A percentile compares a stretch with the other conserved stretches of the same genome.
phyloP scores from a whole-genome alignment of 2,888 invertebrate genomes.

The Polydrusus pterygomalis region DNA sequence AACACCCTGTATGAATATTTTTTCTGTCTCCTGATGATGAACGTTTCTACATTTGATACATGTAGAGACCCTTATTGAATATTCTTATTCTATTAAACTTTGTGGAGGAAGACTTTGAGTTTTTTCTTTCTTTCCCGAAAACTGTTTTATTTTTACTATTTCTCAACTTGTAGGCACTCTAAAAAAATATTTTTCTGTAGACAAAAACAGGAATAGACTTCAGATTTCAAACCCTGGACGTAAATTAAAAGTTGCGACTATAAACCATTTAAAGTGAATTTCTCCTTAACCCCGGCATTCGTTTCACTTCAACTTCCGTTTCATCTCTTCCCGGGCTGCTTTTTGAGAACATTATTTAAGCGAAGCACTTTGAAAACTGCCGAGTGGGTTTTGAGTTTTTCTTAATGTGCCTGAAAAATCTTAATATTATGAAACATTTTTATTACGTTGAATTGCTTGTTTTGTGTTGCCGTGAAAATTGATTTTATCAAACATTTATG shows the following conservation, averaged over 20 bases:
- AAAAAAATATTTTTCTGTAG: too few relatives aligned
- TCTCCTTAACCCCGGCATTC: slow-evolving; percentile 22
- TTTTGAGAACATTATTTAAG: slow-evolving; percentile 29
- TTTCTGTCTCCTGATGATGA: too few relatives aligned
- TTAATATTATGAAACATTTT: slow-evolving; percentile 12
- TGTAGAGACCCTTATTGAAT: too few relatives aligned
- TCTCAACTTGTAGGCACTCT: too few relatives aligned
- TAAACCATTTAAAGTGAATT: slow-evolving; percentile 22
- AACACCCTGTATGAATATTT: too few relatives aligned
- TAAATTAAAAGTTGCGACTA: slow-evolving; percentile 26
- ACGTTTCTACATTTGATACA: too few relatives aligned
- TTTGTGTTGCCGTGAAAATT: neutral
- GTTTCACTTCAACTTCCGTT: slow-evolving; percentile 27
- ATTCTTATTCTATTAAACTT: too few relatives aligned
- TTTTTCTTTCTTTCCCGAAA: too few relatives aligned
- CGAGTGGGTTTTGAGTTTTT: slow-evolving; percentile 26
- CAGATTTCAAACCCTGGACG: neutral
- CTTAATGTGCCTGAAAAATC: slow-evolving; percentile 18
- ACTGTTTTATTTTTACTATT: too few relatives aligned
- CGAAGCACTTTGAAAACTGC: slow-evolving; percentile 22
- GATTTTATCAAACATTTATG: neutral
- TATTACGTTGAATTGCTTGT: neutral
- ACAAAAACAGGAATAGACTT: neutral
- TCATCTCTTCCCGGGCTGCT: slow-evolving; percentile 22
- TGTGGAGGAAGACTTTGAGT: too few relatives aligned